These are phyloP conservation scores for Pogonognathellus flavescens DNA, from an alignment of 1,140 invertebrate species.

Conservation along the genomic window DNA sequence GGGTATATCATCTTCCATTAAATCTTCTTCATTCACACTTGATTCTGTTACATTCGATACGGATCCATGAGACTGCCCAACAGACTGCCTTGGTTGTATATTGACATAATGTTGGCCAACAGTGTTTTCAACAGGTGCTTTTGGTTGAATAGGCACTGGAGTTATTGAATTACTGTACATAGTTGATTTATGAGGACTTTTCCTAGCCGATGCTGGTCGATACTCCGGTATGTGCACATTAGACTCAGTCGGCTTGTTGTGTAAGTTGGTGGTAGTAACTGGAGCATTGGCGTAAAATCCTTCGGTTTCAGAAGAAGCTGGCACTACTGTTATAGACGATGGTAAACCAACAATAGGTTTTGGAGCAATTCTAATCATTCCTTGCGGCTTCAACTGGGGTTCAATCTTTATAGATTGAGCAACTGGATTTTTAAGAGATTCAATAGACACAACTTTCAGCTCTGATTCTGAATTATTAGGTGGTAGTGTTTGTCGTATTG, in stretches of 20 bases:
- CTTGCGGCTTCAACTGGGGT: no score
- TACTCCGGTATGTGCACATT: neutral
- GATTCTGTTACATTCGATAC: neutral
- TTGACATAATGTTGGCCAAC: neutral
- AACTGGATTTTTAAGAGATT: constrained; percentile 8
- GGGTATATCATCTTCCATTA: neutral
- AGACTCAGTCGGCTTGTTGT: neutral
- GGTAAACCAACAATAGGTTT: neutral
- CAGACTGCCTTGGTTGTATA: neutral
- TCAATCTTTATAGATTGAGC: no score
- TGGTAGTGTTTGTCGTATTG: neutral
- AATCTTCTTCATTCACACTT: neutral
- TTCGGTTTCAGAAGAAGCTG: neutral
- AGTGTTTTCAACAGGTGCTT: neutral
- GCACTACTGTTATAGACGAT: constrained; percentile 15
- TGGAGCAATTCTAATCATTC: neutral
- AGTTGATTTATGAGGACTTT: constrained; percentile 20
- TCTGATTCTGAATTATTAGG: neutral
- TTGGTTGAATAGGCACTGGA: neutral
- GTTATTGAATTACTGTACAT: neutral
- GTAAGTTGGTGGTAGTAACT: neutral
- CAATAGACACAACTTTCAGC: neutral
- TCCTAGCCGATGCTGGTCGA: constrained; percentile 20
- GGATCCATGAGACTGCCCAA: neutral
- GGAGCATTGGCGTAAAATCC: neutral